A percentile compares a stretch with the other conserved stretches of the same genome.
Evolutionary conservation across 2,888 invertebrate genomes (phyloP).

Genomic region (Eulithis prunata): DNA sequence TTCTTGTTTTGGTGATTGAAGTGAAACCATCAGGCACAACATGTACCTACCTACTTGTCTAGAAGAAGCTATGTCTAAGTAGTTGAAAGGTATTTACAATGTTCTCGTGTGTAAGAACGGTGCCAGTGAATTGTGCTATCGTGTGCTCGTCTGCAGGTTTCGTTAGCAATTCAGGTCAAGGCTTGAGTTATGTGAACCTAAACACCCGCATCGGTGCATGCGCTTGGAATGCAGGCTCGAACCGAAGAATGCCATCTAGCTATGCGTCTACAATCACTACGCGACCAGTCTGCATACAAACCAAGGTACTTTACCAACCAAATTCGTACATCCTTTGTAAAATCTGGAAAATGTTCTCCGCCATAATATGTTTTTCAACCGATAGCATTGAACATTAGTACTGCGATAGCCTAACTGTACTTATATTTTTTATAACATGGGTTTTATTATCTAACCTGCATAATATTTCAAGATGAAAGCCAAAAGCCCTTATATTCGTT

Average conservation of each 20-base stretch:
- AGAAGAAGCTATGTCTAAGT: conserved; percentile 11
- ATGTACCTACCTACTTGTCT: not conserved
- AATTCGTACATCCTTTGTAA: too few relatives aligned
- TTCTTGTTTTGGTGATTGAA: conserved; percentile 22
- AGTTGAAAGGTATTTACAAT: conserved; percentile 32
- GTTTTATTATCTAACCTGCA: too few relatives aligned
- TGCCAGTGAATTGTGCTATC: conserved; percentile 54
- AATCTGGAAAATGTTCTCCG: too few relatives aligned
- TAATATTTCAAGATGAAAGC: too few relatives aligned
- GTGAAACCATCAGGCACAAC: conserved; percentile 18
- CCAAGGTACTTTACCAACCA: conserved; percentile 37
- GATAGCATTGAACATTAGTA: too few relatives aligned
- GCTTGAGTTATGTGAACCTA: conserved; percentile 64
- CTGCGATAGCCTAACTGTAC: too few relatives aligned
- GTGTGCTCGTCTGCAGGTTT: conserved; percentile 58
- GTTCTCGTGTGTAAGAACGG: conserved; percentile 44
- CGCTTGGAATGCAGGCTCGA: conserved; percentile 54
- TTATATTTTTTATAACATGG: too few relatives aligned
- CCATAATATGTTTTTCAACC: too few relatives aligned
- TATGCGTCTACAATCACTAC: conserved; percentile 41
- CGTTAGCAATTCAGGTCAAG: conserved; percentile 73
- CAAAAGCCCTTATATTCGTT: too few relatives aligned
- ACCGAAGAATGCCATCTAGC: conserved; percentile 45
- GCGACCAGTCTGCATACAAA: conserved; percentile 35
- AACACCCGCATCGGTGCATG: conserved; percentile 49